Percentiles rank a stretch among this genome's conserved stretches.
phyloP scores from a whole-genome alignment of 2,888 invertebrate species.

The Melinaea marsaeus region DNA sequence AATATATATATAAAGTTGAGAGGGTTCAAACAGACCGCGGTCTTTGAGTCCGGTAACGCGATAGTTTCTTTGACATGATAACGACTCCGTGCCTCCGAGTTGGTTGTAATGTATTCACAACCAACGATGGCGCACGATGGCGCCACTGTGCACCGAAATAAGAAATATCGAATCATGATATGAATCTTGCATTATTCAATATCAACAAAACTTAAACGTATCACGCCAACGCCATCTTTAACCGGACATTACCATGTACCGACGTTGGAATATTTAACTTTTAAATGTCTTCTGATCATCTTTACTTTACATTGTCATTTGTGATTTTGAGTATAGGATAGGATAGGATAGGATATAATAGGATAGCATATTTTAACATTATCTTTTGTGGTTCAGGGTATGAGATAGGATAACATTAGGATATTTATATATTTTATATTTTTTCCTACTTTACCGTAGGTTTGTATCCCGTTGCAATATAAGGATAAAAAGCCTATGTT shows the following conservation, averaged over 20 bases:
- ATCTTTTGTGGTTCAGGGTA: too few relatives aligned
- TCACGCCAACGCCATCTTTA: background rate
- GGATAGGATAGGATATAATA: too few relatives aligned
- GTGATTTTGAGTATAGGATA: too few relatives aligned
- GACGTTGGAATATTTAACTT: too few relatives aligned
- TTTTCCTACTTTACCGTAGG: too few relatives aligned
- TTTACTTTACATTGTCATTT: too few relatives aligned
- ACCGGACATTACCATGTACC: too few relatives aligned
- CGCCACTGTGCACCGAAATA: conserved; percentile 39
- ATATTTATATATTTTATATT: background rate
- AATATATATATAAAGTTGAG: conserved; percentile 30
- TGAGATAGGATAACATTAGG: background rate
- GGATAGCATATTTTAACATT: too few relatives aligned
- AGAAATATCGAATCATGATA: conserved; percentile 48
- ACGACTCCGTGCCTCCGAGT: conserved; percentile 61
- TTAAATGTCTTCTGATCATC: too few relatives aligned
- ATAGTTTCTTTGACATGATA: conserved; percentile 77
- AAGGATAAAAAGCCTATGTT: too few relatives aligned
- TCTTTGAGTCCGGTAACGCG: conserved; percentile 70
- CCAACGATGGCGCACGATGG: conserved; percentile 45
- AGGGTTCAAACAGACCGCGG: conserved; percentile 68
- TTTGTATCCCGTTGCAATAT: too few relatives aligned
- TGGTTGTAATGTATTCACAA: conserved; percentile 71
- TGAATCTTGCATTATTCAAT: conserved; percentile 24
- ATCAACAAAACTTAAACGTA: conserved; percentile 20